Conservation (phyloP, 2,113 vertebrate genomes). For the Haplochromis burtoni region DNA sequence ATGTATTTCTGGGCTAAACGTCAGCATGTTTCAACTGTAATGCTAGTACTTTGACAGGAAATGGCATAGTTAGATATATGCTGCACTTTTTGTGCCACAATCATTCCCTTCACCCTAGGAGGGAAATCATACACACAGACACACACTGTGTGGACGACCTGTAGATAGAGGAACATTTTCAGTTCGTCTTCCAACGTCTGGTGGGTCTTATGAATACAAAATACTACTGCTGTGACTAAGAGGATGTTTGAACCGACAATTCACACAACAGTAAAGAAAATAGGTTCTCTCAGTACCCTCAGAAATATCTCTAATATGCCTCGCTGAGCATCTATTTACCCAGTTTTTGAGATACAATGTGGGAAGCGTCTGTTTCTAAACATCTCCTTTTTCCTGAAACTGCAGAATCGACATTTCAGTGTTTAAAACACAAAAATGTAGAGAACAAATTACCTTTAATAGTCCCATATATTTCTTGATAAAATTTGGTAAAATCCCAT, state of each 20-base stretch:
- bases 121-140: neutral
- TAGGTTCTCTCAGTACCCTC: neutral
- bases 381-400: neutral
- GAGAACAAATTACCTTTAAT: neutral
- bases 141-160: neutral
- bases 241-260: neutral
- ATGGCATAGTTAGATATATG: neutral
- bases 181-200: neutral
- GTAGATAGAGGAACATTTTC: neutral
- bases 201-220: neutral
- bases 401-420: neutral
- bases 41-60: neutral
- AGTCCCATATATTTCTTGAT: neutral
- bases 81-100: neutral
- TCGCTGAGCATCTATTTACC: neutral
- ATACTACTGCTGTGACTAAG: neutral
- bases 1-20: neutral
- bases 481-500: neutral
- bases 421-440: neutral
- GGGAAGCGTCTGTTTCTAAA: neutral
- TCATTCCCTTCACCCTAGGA: neutral
- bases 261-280: neutral
- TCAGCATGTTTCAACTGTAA: neutral
- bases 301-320: neutral
- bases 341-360: neutral